These are phyloP conservation scores for Criorhina ranunculi DNA, from an alignment of 2,888 invertebrate genomes.

Conservation along the genomic window DNA sequence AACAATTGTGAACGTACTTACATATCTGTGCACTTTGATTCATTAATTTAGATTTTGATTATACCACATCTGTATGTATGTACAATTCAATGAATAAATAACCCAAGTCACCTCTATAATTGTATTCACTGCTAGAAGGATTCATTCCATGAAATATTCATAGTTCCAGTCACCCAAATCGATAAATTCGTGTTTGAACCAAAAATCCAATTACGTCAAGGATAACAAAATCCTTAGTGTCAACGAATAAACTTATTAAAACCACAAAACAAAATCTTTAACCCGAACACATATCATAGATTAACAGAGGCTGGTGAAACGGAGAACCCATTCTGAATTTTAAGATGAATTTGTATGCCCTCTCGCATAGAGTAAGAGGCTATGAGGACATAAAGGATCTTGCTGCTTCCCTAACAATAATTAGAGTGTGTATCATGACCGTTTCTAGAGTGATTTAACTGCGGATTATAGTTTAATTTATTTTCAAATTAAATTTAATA, in stretches of 20 bases:
- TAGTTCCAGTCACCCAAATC: slow-evolving; percentile 8
- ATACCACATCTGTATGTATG: slow-evolving; percentile 11
- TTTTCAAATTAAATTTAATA: slow-evolving; percentile 49
- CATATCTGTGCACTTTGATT: slow-evolving; percentile 2
- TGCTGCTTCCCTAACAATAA: slow-evolving; percentile 3
- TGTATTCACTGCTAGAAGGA: not conserved
- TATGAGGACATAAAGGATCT: slow-evolving; percentile 15
- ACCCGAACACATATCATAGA: slow-evolving; percentile 10
- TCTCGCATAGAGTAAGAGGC: not conserved
- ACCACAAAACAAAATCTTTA: slow-evolving; percentile 42
- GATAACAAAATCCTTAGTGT: slow-evolving; percentile 48
- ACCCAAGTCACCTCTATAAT: not conserved
- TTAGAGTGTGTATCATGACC: slow-evolving; percentile 26
- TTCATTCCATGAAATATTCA: slow-evolving; percentile 8
- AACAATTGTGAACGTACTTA: slow-evolving; percentile 1
- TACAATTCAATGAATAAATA: slow-evolving; percentile 3
- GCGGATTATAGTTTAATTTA: slow-evolving; percentile 57
- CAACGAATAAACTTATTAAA: slow-evolving; percentile 61
- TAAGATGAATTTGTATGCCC: slow-evolving; percentile 4
- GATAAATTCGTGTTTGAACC: slow-evolving; percentile 36
- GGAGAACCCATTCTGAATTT: not conserved
- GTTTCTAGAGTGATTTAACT: slow-evolving; percentile 51
- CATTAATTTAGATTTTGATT: slow-evolving; percentile 20
- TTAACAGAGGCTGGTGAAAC: not conserved
- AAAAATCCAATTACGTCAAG: slow-evolving; percentile 54